These are phyloP conservation scores for Drosophila simulans DNA, from an alignment of 1,140 invertebrate genomes.

Conservation along the genomic window DNA sequence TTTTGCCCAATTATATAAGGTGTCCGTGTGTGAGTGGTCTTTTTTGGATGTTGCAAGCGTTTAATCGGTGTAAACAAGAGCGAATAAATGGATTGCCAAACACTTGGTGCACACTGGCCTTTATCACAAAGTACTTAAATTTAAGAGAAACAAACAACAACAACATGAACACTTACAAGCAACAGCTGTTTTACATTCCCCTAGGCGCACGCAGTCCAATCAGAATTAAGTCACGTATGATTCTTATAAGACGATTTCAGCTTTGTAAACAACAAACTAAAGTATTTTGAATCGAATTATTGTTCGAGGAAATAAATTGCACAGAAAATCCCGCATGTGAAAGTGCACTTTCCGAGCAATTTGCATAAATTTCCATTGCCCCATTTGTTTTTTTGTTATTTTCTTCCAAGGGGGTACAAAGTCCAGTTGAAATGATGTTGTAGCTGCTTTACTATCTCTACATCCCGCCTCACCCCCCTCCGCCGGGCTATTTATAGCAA, in stretches of 20 bases:
- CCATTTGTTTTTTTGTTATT: constrained; percentile 14
- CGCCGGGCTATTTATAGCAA: constrained; percentile 34
- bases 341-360: constrained; percentile 6
- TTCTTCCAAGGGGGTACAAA: constrained; percentile 31
- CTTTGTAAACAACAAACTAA: constrained; percentile 32
- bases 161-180: constrained; percentile 18
- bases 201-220: constrained; percentile 36
- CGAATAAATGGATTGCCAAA: constrained; percentile 13
- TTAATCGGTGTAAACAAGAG: constrained; percentile 20
- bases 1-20: constrained; percentile 67
- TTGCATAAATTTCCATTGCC: constrained; percentile 22
- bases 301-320: not conserved
- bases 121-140: not conserved
- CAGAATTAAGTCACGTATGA: constrained; percentile 49
- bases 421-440: constrained; percentile 28
- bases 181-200: constrained; percentile 63
- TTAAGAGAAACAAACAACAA: constrained; percentile 14
- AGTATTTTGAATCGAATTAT: not conserved
- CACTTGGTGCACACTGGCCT: not conserved
- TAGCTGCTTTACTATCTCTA: constrained; percentile 23
- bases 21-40: constrained; percentile 13
- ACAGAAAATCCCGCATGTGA: not conserved
- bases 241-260: constrained; percentile 2
- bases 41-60: constrained; percentile 19
- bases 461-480: not conserved